These are phyloP conservation scores for Colletes collaris DNA, from an alignment of 2,888 invertebrate species.

Conservation along the genomic window DNA sequence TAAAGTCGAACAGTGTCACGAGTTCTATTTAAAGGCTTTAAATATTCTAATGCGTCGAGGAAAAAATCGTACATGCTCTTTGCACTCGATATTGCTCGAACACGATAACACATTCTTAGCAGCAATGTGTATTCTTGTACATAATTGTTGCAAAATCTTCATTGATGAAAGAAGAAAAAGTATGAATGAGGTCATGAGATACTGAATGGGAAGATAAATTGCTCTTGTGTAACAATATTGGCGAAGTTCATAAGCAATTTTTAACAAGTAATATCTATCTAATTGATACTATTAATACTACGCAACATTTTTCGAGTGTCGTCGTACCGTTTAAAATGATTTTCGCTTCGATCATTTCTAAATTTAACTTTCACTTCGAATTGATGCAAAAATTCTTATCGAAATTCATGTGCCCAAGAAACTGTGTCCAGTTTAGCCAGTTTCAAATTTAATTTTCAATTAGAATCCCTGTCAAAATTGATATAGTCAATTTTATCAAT, in stretches of 20 bases:
- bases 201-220: conserved; percentile 24
- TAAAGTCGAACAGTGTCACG: too few relatives aligned
- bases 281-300: not conserved
- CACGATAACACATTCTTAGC: not conserved
- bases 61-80: not conserved
- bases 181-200: conserved; percentile 22
- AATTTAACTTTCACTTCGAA: not conserved
- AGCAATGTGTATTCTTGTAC: not conserved
- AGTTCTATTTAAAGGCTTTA: too few relatives aligned
- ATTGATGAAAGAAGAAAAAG: conserved; percentile 1
- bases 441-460: not conserved
- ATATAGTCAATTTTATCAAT: too few relatives aligned
- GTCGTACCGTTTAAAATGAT: not conserved
- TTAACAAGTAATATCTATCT: not conserved
- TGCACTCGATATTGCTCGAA: not conserved
- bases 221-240: conserved; percentile 13
- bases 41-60: too few relatives aligned
- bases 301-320: not conserved
- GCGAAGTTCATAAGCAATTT: not conserved
- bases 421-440: too few relatives aligned
- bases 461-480: too few relatives aligned
- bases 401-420: not conserved
- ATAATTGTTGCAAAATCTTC: conserved; percentile 34
- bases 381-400: not conserved
- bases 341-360: too few relatives aligned